Evolutionary conservation across 2,797 vertebrate species (phyloP).

Genomic region (Xiphophorus birchmanni): DNA sequence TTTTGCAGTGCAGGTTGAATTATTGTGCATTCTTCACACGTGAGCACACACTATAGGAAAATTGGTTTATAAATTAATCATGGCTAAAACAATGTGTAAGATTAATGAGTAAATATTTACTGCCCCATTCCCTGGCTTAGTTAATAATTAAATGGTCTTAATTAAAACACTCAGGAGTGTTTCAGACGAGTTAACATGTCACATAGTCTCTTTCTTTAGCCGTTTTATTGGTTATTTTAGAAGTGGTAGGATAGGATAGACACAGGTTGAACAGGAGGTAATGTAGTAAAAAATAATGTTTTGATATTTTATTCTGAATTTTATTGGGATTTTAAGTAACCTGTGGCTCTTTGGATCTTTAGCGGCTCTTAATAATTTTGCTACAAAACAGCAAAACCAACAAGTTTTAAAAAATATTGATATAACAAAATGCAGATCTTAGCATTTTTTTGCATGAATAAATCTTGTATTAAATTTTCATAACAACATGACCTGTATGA

Average conservation of each 20-base stretch:
- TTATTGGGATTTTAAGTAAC: neutral
- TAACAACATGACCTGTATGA: too few species aligned
- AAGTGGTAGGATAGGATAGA: neutral
- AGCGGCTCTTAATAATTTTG: neutral
- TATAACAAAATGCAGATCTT: too few species aligned
- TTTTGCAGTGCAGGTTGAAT: neutral
- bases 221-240: neutral
- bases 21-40: constrained; percentile 24
- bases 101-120: constrained; percentile 72
- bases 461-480: too few species aligned
- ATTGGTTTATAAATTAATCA: constrained; percentile 56
- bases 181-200: constrained; percentile 21
- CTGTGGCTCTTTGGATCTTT: too few species aligned
- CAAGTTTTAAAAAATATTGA: too few species aligned
- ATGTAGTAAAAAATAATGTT: neutral
- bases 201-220: constrained; percentile 5
- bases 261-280: neutral
- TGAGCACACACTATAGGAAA: constrained; percentile 26
- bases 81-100: constrained; percentile 42
- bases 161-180: constrained; percentile 14
- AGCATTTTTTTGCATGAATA: too few species aligned
- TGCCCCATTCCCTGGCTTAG: constrained; percentile 17
- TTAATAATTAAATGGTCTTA: constrained; percentile 56
- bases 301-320: neutral
- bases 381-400: too few species aligned